These are phyloP conservation scores for Rhinopomastus cyanomelas DNA, from an alignment of 2,113 vertebrate species.

Conservation along the genomic window DNA sequence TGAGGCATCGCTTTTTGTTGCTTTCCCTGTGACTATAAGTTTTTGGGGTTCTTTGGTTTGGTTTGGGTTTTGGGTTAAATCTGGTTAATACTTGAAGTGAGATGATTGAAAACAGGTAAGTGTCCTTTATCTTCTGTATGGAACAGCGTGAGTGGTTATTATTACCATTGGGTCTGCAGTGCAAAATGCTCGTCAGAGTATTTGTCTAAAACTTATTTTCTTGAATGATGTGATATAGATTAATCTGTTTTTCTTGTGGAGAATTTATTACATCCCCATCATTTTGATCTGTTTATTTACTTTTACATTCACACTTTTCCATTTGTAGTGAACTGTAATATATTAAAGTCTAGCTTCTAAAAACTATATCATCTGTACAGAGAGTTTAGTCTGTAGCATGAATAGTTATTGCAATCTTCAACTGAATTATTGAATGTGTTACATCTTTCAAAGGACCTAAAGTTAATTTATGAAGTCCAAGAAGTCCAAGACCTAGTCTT, in stretches of 20 bases:
- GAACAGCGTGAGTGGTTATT: not conserved
- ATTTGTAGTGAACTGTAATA: not conserved
- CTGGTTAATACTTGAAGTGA: not conserved
- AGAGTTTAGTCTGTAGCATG: not conserved
- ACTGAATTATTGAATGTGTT: not conserved
- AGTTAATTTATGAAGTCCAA: not conserved
- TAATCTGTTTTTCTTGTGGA: constrained; percentile 25
- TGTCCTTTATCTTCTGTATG: not conserved
- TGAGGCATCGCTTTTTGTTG: not conserved
- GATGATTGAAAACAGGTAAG: not conserved
- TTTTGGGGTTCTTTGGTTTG: not conserved
- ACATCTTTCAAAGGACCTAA: not conserved
- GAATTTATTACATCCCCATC: not conserved
- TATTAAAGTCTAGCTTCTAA: not conserved
- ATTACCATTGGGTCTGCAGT: not conserved
- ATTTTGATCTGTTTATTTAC: not conserved
- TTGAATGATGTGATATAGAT: constrained; percentile 14
- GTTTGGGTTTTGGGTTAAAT: not conserved
- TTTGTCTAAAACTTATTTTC: constrained; percentile 30
- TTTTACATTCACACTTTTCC: not conserved
- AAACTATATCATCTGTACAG: not conserved
- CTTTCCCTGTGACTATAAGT: not conserved
- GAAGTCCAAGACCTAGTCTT: not conserved
- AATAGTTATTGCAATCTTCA: not conserved
- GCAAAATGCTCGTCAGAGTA: constrained; percentile 22